phyloP scores from a whole-genome alignment of 2,797 vertebrate species.

The Merluccius polli region DNA sequence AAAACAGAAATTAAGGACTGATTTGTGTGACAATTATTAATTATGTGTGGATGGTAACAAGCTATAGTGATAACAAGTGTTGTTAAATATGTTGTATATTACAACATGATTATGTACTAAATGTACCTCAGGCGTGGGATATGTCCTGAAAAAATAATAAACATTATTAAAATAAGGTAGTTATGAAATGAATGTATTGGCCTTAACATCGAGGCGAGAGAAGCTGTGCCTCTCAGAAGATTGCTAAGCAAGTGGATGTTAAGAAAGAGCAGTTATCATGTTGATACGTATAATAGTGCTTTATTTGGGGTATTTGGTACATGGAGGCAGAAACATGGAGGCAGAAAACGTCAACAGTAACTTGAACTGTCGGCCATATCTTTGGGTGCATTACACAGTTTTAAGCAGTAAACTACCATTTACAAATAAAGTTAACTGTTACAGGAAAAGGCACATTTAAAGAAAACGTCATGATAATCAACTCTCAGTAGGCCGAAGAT shows the following conservation, averaged over 20 bases:
- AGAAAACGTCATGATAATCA: neutral
- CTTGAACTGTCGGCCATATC: slow-evolving; percentile 1
- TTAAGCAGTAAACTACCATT: neutral
- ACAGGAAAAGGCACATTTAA: neutral
- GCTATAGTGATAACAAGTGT: neutral
- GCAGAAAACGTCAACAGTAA: slow-evolving; percentile 25
- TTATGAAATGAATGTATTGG: neutral
- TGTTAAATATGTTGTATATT: neutral
- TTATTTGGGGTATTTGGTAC: slow-evolving; percentile 52
- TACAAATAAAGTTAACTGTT: neutral
- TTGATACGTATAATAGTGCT: slow-evolving; percentile 35
- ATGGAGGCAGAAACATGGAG: slow-evolving; percentile 44
- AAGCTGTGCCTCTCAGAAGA: neutral
- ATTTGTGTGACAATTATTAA: neutral
- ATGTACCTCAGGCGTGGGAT: neutral
- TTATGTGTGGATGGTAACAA: too few relatives aligned
- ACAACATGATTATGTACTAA: neutral
- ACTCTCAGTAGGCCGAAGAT: neutral
- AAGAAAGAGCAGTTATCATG: slow-evolving; percentile 23
- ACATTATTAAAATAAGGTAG: neutral
- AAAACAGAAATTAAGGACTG: neutral
- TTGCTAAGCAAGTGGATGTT: neutral
- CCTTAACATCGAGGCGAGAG: neutral
- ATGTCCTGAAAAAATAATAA: neutral
- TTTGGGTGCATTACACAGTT: neutral